Base-by-base conservation (phyloP, 2,113 vertebrate genomes). In the Myrmophylax atrothorax region DNA sequence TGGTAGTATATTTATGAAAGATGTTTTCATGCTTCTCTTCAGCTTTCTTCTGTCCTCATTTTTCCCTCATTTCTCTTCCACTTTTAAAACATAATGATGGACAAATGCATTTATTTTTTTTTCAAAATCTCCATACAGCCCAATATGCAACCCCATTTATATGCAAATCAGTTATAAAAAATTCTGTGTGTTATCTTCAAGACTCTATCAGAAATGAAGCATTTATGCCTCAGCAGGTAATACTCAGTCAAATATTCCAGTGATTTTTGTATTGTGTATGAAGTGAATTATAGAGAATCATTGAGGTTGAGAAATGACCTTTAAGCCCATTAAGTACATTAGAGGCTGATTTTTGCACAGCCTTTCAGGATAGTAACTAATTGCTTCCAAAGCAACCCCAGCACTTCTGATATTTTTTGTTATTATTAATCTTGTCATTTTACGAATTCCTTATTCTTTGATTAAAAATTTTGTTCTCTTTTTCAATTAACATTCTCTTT, bases 291-390 rank as follows among this genome's bases (percentile, higher is more conserved):
- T 24, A 26, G 60, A 89, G 73, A 84, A 93, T 37, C 87, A 37
- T 64, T 83, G 67, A 94, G 50, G n/a, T 19, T 85, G 77, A 94
- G 74, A 92, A 89, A 91, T 89, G 70, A 91, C 96, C 91, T 94
- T 93, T 94, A 94, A 96, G 87, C 55, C 63, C 81, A 80, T 91
- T 91, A 89, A 94, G 47, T 69, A 85, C 44, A 66, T 96, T 87
- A 95, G 47, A 92, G 28, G 42, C 46, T 96, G 87, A 83, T 83
- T 77, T 74, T 89, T 89, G 53, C 42, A 70, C 38, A 90, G 42
- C 5, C 74, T 94, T 95, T 62, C 74, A 96, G 63, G 58, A 87
- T 88, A 42, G 80, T 24, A 74, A 95, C 67, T 94, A 94, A 94
- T 83, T 94, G 67, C 81, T 93, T 94, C 76, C 31, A 76, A 87